Evolutionary conservation across 2,888 invertebrate genomes (phyloP), one percentile per base, ranked within the genome.

Genomic region (Tinea semifulvella): DNA sequence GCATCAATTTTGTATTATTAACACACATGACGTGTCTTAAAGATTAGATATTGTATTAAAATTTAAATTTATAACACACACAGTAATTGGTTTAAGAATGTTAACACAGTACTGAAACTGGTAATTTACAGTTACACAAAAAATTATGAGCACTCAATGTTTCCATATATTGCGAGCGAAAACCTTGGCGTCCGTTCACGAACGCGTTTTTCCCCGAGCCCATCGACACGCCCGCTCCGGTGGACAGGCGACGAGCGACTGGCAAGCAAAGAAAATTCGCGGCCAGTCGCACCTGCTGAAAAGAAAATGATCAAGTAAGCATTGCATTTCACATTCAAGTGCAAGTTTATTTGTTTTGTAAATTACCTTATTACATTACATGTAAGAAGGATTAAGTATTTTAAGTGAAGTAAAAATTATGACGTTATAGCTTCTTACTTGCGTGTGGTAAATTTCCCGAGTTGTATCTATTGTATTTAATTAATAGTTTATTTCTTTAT

Each of bases 1-100:
- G n/a, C 11, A 31, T 31, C 31, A 31, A 31, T 31, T 31, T 31
- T 13, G n/a, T 31, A 31, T 31, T 4, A 14, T 31, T 31, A 31
- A 11, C 31, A 31, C 13, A 31, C 31, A 13, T 31, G 31, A 31
- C 31, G 13, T 31, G 2, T 2, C n/a, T n/a, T n/a, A n/a, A 31
- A 31, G 31, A 31, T 31, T 14, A 31, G 31, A 31, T 31, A 31
- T 14, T 2, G 7, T 14, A 31, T 31, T 13, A 31, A 22, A 31
- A 31, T 31, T 31, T 22, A 22, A 11, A 31, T 14, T 31, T 13
- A 13, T 14, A 31, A 31, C 13, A 14, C n/a, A n/a, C n/a, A n/a
- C n/a, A n/a, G n/a, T n/a, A n/a, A n/a, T n/a, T n/a, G n/a, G 13
- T 31, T 31, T 31, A 31, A 31, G 3, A n/a, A 14, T 26, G 10